Conservation (phyloP, 2,797 vertebrate genomes). For the Novumbra hubbsi region DNA sequence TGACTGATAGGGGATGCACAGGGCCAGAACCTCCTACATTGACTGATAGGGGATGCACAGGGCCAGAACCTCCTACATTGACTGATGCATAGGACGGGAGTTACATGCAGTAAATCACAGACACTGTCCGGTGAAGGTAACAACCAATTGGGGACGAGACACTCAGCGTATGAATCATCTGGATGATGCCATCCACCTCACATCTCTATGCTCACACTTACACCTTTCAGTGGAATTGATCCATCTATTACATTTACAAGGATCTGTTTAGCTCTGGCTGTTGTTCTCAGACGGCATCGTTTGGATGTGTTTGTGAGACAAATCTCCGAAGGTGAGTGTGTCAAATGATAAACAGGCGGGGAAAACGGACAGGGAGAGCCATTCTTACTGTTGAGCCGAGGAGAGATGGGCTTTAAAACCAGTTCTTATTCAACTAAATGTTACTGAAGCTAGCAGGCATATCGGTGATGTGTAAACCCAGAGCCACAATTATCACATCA, state of each 20-base stretch:
- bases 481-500: no score
- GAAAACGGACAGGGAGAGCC: background rate
- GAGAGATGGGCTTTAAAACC: background rate
- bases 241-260: background rate
- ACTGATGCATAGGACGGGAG: conserved; percentile 8
- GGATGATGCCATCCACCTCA: background rate
- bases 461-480: background rate
- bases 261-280: conserved; percentile 22
- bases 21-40: background rate
- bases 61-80: no score
- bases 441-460: background rate
- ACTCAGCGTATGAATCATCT: conserved; percentile 33
- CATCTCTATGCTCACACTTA: background rate
- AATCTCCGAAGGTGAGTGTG: background rate
- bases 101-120: conserved; percentile 25
- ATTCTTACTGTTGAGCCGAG: background rate
- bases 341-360: background rate
- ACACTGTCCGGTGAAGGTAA: conserved; percentile 36
- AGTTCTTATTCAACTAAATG: background rate
- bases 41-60: background rate
- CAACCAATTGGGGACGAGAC: conserved; percentile 31
- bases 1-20: background rate
- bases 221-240: conserved; percentile 1
- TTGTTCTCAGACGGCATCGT: conserved; percentile 11
- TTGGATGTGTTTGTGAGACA: conserved; percentile 12